A percentile compares a stretch with the other conserved stretches of the same genome.
These are phyloP conservation scores for Branchellion lobata DNA, from an alignment of 2,888 invertebrate genomes.

Conservation along the genomic window DNA sequence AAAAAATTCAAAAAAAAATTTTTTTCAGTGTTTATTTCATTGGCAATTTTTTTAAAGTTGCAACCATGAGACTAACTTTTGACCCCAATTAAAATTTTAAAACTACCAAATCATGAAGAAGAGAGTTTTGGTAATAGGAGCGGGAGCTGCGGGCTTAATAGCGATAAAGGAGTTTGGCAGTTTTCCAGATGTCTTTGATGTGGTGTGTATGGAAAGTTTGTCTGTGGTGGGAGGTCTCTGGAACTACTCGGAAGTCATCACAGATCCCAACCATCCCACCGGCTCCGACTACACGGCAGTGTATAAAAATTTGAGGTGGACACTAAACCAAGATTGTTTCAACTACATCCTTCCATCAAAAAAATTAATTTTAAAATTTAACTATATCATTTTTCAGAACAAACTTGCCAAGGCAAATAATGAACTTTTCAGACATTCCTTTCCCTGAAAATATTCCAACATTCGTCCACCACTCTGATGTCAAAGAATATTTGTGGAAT, in stretches of 20 bases:
- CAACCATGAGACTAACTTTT: no score
- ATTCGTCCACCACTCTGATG: slow-evolving; percentile 74
- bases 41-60: no score
- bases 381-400: slow-evolving; percentile 77
- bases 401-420: slow-evolving; percentile 87
- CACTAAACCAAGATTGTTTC: no score
- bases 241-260: slow-evolving; percentile 28
- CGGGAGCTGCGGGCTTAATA: neutral
- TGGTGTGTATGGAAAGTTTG: slow-evolving; percentile 33
- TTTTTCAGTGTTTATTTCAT: no score
- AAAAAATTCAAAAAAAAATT: no score
- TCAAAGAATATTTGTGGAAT: slow-evolving; percentile 72
- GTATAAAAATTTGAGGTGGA: slow-evolving; percentile 35
- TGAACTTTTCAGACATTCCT: slow-evolving; percentile 85
- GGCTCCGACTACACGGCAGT: slow-evolving; percentile 26
- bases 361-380: no score
- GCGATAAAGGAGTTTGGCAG: neutral
- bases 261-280: slow-evolving; percentile 11
- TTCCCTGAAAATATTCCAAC: slow-evolving; percentile 68
- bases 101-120: no score
- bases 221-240: slow-evolving; percentile 32
- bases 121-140: neutral
- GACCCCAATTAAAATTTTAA: no score
- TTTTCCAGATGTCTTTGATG: slow-evolving; percentile 15
- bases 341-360: no score